Base-by-base conservation (phyloP, 2,797 vertebrate species). In the Rhinogobio ventralis region DNA sequence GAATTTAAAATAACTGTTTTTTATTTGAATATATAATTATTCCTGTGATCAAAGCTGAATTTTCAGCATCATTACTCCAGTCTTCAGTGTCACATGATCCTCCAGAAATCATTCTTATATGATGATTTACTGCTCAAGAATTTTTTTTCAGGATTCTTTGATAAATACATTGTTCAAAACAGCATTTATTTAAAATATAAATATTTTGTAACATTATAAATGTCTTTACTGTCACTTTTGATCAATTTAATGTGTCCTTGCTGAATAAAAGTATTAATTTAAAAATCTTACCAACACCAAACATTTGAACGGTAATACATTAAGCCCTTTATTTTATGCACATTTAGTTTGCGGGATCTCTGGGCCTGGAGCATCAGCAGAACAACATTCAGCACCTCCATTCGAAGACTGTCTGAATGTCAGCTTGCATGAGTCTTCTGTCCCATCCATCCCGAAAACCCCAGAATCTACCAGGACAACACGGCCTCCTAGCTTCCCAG, bases 341-440 rank as follows among this genome's bases (percentile, higher is more conserved):
- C 49, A n/a, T 85, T 36, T 73, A 89, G 88, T 90, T 23, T 86
- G 89, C 55, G 80, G 86, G 15, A 55, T 85, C 8, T 79, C 55
- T 51, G 67, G 83, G 76, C 77, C 82, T 7, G 76, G 83, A 49
- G 71, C 55, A 83, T 82, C 76, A 81, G 6, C 72, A 45, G 82
- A 69, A n/a, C 82, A 73, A n/a, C 49, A 67, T 64, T 81, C 78
- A 64, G n/a, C 60, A 20, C 55, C 73, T 53, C 20, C 73, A n/a
- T 14, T 36, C 33, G 28, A 81, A 66, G 68, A 77, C n/a, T 76
- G 53, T 46, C 81, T 45, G n/a, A 55, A 79, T 49, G 45, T 6
- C 17, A 81, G 33, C 53, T 57, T 46, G 64, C 42, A 46, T 39
- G 39, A 80, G 23, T 55, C 64, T 20, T 69, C 36, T 39, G 20